phyloP scores from a whole-genome alignment of 2,113 vertebrate genomes.

The Stigmatopora argus region DNA sequence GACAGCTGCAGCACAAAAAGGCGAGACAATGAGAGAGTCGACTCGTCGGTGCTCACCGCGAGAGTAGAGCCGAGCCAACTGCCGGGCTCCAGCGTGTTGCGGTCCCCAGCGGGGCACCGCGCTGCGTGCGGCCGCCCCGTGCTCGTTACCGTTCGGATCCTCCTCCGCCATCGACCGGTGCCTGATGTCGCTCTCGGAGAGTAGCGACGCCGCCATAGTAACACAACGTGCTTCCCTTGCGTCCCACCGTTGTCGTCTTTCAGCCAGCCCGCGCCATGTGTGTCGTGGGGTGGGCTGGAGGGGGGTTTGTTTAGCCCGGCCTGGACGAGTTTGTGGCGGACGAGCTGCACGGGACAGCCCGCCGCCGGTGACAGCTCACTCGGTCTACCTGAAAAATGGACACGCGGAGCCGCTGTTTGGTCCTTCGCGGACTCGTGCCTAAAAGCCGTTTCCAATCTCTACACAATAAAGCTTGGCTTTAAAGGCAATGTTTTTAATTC shows the following conservation, averaged over 20 bases:
- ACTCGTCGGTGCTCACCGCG: conserved; percentile 57
- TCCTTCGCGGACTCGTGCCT: not conserved
- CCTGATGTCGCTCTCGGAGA: conserved; percentile 71
- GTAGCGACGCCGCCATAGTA: conserved; percentile 62
- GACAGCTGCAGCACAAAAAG: not conserved
- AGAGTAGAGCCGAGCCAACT: conserved; percentile 72
- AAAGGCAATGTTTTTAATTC: not conserved
- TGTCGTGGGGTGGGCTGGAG: conserved; percentile 23
- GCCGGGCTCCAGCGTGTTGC: conserved; percentile 72
- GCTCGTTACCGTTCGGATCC: conserved; percentile 77
- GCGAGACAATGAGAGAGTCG: not conserved
- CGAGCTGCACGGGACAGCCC: not conserved
- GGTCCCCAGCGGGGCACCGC: conserved; percentile 72
- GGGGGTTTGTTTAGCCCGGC: conserved; percentile 1
- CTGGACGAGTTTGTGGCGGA: conserved; percentile 3
- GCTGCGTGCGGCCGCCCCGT: conserved; percentile 71
- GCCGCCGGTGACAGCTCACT: conserved; percentile 34
- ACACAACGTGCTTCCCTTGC: conserved; percentile 7
- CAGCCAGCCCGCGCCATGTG: conserved; percentile 43
- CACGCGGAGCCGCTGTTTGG: conserved; percentile 21
- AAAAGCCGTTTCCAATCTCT: not conserved
- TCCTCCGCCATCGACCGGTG: conserved; percentile 77
- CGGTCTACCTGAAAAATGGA: conserved; percentile 43
- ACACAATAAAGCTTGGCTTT: not conserved
- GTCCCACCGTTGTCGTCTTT: conserved; percentile 27